These are phyloP conservation scores for Ciconia maguari DNA, from an alignment of 2,113 vertebrate species.

Conservation along the genomic window DNA sequence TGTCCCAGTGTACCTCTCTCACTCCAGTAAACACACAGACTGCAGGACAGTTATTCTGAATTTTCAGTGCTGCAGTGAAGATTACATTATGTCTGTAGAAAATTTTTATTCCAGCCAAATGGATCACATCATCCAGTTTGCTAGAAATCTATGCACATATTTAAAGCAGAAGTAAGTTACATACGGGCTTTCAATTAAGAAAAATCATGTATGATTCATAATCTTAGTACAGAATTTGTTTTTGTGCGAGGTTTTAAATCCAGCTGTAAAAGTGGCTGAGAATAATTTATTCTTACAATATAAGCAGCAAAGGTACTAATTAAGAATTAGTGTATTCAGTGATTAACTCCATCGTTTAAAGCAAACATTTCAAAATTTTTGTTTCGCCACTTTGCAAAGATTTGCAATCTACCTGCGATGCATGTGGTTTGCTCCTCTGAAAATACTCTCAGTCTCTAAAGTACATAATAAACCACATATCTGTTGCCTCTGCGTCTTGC, in stretches of 20 bases:
- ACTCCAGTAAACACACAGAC: slow-evolving; percentile 28
- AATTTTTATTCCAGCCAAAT: slow-evolving; percentile 51
- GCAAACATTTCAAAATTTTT: slow-evolving; percentile 53
- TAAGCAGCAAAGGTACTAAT: slow-evolving; percentile 35
- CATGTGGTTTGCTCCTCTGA: slow-evolving; percentile 12
- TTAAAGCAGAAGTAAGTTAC: background rate
- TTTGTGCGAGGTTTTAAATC: slow-evolving; percentile 12
- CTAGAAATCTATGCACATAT: slow-evolving; percentile 41
- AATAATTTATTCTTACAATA: slow-evolving; percentile 47
- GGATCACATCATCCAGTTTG: slow-evolving; percentile 23
- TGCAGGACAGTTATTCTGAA: slow-evolving; percentile 29
- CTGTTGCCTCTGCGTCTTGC: background rate
- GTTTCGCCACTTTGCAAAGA: background rate
- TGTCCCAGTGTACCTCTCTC: slow-evolving; percentile 13
- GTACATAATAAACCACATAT: background rate
- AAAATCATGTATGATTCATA: slow-evolving; percentile 1
- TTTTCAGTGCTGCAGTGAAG: slow-evolving; percentile 30
- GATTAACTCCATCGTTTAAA: slow-evolving; percentile 43
- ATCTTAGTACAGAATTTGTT: background rate
- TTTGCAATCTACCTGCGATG: background rate
- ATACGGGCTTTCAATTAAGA: slow-evolving; percentile 35
- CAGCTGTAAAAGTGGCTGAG: slow-evolving; percentile 22
- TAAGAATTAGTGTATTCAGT: slow-evolving; percentile 40
- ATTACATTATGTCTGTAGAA: slow-evolving; percentile 39
- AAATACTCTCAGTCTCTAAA: slow-evolving; percentile 4